Conservation (phyloP, 2,113 vertebrate genomes). For the Catharus minimus region DNA sequence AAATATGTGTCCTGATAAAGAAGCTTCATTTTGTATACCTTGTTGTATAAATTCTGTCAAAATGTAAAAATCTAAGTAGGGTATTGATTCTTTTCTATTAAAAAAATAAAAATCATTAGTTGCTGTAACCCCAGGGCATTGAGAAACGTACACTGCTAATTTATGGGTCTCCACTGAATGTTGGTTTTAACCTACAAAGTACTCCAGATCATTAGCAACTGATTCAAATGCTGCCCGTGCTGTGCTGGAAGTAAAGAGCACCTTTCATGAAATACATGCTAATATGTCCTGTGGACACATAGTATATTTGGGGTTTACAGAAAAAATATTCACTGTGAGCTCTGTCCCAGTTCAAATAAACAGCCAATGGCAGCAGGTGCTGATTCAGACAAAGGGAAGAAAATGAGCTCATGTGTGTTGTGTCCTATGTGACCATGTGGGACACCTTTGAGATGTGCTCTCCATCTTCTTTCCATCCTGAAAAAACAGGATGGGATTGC, state of each 20-base stretch:
- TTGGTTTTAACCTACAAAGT: conserved; percentile 37
- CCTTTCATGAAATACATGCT: background rate
- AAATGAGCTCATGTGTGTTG: accelerated
- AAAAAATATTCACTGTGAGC: background rate
- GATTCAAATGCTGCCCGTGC: conserved; percentile 28
- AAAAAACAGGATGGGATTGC: background rate
- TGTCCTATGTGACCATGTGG: background rate
- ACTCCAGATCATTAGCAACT: conserved; percentile 57
- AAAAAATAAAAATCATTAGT: background rate
- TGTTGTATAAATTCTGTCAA: background rate
- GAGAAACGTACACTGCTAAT: conserved; percentile 46
- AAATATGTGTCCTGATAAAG: background rate
- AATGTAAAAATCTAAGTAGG: background rate
- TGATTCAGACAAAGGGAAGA: background rate
- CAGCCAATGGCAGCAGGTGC: background rate
- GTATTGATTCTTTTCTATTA: background rate
- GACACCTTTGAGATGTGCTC: background rate
- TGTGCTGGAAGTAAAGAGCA: background rate
- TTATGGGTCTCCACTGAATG: conserved; percentile 46
- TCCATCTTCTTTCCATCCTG: background rate
- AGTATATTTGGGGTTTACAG: background rate
- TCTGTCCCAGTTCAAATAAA: background rate
- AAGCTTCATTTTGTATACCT: background rate
- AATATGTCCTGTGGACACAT: background rate
- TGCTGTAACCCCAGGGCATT: background rate